These are phyloP conservation scores for Erpornis zantholeuca DNA, from an alignment of 2,113 vertebrate genomes.

Conservation along the genomic window DNA sequence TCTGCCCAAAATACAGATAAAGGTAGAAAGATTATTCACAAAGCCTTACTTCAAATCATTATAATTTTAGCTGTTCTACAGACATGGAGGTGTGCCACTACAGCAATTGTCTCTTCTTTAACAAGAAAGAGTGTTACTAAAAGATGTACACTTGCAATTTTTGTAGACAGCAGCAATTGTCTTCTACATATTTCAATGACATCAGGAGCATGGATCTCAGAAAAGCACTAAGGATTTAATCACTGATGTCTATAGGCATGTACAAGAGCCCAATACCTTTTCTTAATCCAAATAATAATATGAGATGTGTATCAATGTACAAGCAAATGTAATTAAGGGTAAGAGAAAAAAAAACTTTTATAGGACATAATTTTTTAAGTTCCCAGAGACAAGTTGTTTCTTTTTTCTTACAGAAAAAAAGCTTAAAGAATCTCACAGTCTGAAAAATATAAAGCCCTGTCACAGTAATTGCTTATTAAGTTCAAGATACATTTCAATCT, in stretches of 20 bases:
- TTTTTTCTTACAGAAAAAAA: not conserved
- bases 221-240: not conserved
- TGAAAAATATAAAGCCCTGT: not conserved
- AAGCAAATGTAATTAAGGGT: not conserved
- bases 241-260: not conserved
- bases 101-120: not conserved
- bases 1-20: not conserved
- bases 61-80: not conserved
- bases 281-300: not conserved
- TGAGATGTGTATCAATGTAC: not conserved
- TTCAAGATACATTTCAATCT: not conserved
- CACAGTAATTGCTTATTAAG: not conserved
- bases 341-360: not conserved
- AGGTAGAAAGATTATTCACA: not conserved
- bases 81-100: not conserved
- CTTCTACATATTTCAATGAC: not conserved
- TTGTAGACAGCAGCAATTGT: not conserved
- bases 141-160: not conserved
- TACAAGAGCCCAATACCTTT: not conserved
- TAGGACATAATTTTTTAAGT: not conserved
- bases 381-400: not conserved
- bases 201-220: not conserved
- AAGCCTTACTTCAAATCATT: not conserved
- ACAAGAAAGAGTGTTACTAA: not conserved
- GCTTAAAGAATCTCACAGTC: not conserved